phyloP scores from a whole-genome alignment of 2,113 vertebrate species.

The Loxodonta africana region DNA sequence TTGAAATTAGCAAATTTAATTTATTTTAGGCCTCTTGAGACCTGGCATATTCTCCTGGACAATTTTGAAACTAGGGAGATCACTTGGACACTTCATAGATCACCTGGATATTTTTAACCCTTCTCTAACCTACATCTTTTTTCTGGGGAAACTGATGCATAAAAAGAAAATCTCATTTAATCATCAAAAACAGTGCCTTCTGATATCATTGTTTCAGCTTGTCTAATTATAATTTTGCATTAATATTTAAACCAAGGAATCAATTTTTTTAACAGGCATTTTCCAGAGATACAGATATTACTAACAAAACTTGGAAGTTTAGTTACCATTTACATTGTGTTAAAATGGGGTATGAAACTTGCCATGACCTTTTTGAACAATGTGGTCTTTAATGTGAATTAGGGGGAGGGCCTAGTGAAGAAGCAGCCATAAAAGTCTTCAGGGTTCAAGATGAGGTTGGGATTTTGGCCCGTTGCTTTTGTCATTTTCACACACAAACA shows the following conservation, averaged over 20 bases:
- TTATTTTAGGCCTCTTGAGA: slow-evolving; percentile 64
- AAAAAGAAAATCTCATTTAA: slow-evolving; percentile 52
- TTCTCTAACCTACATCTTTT: background rate
- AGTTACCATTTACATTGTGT: slow-evolving; percentile 91
- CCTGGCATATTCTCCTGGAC: slow-evolving; percentile 16
- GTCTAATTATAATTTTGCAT: slow-evolving; percentile 52
- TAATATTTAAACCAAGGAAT: slow-evolving; percentile 53
- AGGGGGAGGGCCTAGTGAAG: slow-evolving; percentile 87
- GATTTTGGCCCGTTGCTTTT: slow-evolving; percentile 89
- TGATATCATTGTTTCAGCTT: slow-evolving; percentile 24
- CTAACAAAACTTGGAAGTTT: slow-evolving; percentile 76
- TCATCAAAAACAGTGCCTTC: background rate
- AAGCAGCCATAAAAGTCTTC: slow-evolving; percentile 91
- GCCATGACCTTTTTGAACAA: slow-evolving; percentile 95
- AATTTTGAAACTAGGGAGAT: slow-evolving; percentile 29
- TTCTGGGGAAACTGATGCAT: slow-evolving; percentile 34
- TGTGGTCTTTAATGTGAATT: slow-evolving; percentile 93
- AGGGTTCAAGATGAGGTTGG: slow-evolving; percentile 94
- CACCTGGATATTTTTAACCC: slow-evolving; percentile 32
- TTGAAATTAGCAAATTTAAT: slow-evolving; percentile 65
- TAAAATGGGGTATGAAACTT: slow-evolving; percentile 93
- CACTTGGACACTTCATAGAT: slow-evolving; percentile 20
- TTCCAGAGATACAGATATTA: slow-evolving; percentile 69
- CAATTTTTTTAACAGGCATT: slow-evolving; percentile 58
- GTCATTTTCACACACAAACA: slow-evolving; percentile 87